Evolutionary conservation across 1,140 invertebrate species (phyloP), one percentile per base, ranked within the genome.

Genomic region (Ceratina australensis): DNA sequence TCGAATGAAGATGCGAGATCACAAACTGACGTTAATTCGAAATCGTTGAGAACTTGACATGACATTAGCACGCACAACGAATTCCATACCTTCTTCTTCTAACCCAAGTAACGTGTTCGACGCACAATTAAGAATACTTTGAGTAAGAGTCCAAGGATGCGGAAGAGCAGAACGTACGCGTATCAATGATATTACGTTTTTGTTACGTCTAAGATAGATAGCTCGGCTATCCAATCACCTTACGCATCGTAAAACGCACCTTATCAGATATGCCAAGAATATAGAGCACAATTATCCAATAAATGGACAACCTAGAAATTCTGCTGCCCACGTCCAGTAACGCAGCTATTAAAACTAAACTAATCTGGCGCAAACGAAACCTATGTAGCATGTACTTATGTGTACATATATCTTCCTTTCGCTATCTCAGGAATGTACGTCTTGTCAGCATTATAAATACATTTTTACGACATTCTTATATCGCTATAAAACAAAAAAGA

Each of bases 221-320:
- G 52, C 26, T 10, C 54, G 65, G 47, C 66, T 76, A 49, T 73
- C 33, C 68, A 50, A 77, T 77, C 74, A 15, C 20, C 2, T 47
- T 26, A 20, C 71, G 26, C 67, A 24, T 26, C 22, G 15, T 71
- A 50, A 49, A 85, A 69, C 68, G 24, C 47, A 59, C 42, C 64
- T 84, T 87, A 87, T 86, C 81, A 86, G 65, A 86, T 82, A 87
- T 87, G 83, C 60, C 81, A 80, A 69, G 86, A 87, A 87, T 87
- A 69, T 78, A 64, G 80, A 68, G 61, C 59, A 72, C 65, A 86
- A 87, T 87, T 87, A 87, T 87, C 82, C 81, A 87, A 86, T 87
- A 64, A 85, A 78, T 66, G 75, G 72, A n/a, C 86, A 83, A 71
- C 71, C 74, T 59, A 84, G 57, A 67, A 85, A 83, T 78, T 54